Evolutionary conservation across 2,888 invertebrate species (phyloP).

Genomic region (Xanthorhoe designata): DNA sequence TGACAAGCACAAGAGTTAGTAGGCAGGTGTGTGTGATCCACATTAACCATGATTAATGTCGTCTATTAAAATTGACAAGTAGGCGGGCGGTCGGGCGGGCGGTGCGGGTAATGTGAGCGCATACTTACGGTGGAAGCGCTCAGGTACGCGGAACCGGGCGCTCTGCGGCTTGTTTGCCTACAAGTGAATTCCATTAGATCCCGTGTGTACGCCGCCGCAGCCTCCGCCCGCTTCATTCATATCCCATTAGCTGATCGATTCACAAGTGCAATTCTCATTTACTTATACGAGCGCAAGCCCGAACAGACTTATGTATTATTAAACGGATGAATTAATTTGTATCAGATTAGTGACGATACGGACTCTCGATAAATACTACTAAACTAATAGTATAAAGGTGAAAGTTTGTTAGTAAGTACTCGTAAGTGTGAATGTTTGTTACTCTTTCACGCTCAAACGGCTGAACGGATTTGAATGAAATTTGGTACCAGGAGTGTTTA

Average conservation of each 20-base stretch:
- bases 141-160: slow-evolving; percentile 62
- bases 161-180: slow-evolving; percentile 82
- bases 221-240: slow-evolving; percentile 79
- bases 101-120: slow-evolving; percentile 52
- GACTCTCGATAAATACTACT: too few species aligned
- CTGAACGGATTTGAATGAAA: too few species aligned
- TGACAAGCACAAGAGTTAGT: slow-evolving; percentile 41
- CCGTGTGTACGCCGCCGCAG: slow-evolving; percentile 76
- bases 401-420: too few species aligned
- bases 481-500: too few species aligned
- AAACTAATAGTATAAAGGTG: too few species aligned
- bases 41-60: slow-evolving; percentile 47
- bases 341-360: slow-evolving; percentile 38
- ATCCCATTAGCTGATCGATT: slow-evolving; percentile 84
- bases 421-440: too few species aligned
- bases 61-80: slow-evolving; percentile 47
- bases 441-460: too few species aligned
- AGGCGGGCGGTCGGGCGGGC: slow-evolving; percentile 38
- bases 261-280: slow-evolving; percentile 73
- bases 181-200: slow-evolving; percentile 85
- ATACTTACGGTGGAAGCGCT: slow-evolving; percentile 58
- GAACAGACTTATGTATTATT: slow-evolving; percentile 41
- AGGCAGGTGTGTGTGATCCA: slow-evolving; percentile 43
- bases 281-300: slow-evolving; percentile 45
- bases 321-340: slow-evolving; percentile 41